Base-by-base conservation (phyloP, 2,888 invertebrate genomes). In the Eupithecia tripunctaria region DNA sequence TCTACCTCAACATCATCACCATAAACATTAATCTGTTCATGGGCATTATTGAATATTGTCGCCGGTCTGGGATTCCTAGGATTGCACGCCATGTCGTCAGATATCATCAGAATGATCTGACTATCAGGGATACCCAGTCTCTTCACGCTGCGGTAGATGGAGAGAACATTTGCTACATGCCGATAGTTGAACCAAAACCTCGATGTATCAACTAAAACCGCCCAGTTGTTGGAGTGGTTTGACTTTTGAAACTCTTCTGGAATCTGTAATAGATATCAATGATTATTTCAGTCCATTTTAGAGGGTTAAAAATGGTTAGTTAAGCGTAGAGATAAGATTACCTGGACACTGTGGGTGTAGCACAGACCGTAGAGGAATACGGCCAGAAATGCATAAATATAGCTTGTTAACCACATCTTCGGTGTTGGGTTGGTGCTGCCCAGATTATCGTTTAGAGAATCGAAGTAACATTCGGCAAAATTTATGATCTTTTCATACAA, bases 181-280 rank as follows among this genome's bases (percentile, higher is more conserved):
- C 99, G 96, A 90, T 99, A 99, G 90, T 99, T 99, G 88, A 99
- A 99, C 99, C 99, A 99, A 91, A 99, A 99, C 72, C 99, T 95
- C 0, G 99, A 99, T 0, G 99, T 99, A 89, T 99, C 99, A 0
- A 99, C 99, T 70, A 99, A 92, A 18, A 99, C 99, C 0, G 99
- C 99, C 99, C 99, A 99, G 91, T 99, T 99, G 88, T 99, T 99
- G 0, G 99, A 99, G 87, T 99, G 99, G 38, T 96, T 96, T 1
- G 96, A 96, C 86, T 96, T 95, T 65, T 92, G 92, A 79, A 96
- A 96, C 70, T 91, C 83, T 76, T 95, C 94, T 47, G 95, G 94
- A 79, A 95, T 91, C 94, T 94, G 78, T 76, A 79, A 86, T 79
- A 27, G n/a, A 32, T 18, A 63, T 32, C 14, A 38, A 3, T 64